Percentiles rank a stretch among this genome's conserved stretches.
Evolutionary conservation across 2,888 invertebrate genomes (phyloP).

Genomic region (Sclerodermus sp.): DNA sequence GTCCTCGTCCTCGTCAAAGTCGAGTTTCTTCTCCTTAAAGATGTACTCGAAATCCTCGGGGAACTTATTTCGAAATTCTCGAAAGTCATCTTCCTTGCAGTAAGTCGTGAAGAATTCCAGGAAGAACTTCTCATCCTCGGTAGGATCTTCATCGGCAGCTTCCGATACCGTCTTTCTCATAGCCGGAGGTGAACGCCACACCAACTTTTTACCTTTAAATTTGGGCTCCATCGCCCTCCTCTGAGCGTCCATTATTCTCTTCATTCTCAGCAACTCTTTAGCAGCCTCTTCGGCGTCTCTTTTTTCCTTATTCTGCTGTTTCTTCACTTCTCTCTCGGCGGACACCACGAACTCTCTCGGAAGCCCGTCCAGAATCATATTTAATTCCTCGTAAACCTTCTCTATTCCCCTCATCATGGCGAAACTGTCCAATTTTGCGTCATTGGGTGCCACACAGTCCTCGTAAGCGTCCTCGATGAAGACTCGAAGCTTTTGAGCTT

Average conservation of each 20-base stretch:
- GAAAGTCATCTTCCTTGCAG: constrained; percentile 41
- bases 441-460: constrained; percentile 63
- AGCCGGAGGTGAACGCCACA: constrained; percentile 36
- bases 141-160: constrained; percentile 26
- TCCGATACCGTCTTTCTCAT: constrained; percentile 18
- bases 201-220: constrained; percentile 28
- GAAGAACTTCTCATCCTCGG: constrained; percentile 39
- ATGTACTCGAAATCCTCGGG: constrained; percentile 39
- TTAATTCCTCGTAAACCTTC: constrained; percentile 58
- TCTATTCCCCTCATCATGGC: constrained; percentile 66
- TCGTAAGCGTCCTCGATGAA: constrained; percentile 70
- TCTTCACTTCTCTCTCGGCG: constrained; percentile 61
- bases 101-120: constrained; percentile 43
- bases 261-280: constrained; percentile 58
- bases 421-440: constrained; percentile 62
- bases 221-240: constrained; percentile 46
- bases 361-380: constrained; percentile 62
- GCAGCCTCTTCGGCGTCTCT: constrained; percentile 63
- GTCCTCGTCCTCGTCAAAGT: constrained; percentile 1
- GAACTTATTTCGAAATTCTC: constrained; percentile 46
- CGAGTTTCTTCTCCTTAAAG: constrained; percentile 22
- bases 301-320: constrained; percentile 60
- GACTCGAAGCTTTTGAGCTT: constrained; percentile 63
- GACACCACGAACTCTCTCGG: constrained; percentile 61
- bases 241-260: constrained; percentile 37